Base-by-base conservation (phyloP, 2,797 vertebrate genomes). In the Spatula versicolor region DNA sequence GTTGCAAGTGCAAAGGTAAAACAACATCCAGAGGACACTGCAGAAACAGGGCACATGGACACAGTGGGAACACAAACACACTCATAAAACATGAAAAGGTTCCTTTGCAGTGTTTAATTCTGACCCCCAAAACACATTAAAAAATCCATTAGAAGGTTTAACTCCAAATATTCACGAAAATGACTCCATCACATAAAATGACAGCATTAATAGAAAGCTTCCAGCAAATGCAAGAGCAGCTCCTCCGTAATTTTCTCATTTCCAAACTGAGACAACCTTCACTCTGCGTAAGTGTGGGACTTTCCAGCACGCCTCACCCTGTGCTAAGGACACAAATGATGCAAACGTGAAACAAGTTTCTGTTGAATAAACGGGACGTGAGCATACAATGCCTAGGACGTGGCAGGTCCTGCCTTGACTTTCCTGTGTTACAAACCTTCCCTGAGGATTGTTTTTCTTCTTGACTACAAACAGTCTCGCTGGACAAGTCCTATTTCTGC, bases 91-190 rank as follows among this genome's bases (percentile, higher is more conserved):
- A 45, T 11, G 15, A 67, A 66, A 84, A 84, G 2, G 20, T 60
- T 18, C 8, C 18, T 58, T 66, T 74, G 39, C 30, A 37, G 55
- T 56, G 79, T 52, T 41, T 74, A 79, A 76, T 2, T 3, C 12
- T 77, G 59, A 77, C 45, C n/a, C 62, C 62, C 64, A 79, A 95
- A 81, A 83, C 56, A 64, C 13, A 59, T 82, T 82, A 5, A 56
- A 56, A 92, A 71, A 5, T 39, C 72, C 43, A 91, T 52, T 83
- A 83, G 35, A 91, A 81, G 14, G 9, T 72, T 81, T 78, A 59
- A 39, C 68, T 80, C 37, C 17, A 76, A 13, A 92, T 75, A 19
- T 8, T 41, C 0, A 18, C 37, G 64, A 69, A 60, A 84, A 19
- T 7, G 31, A 62, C 52, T 87, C 31, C 13, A 60, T 67, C 48